Percentiles rank a stretch among this genome's conserved stretches.
phyloP scores from a whole-genome alignment of 2,888 invertebrate genomes.

The Corythucha ciliata region DNA sequence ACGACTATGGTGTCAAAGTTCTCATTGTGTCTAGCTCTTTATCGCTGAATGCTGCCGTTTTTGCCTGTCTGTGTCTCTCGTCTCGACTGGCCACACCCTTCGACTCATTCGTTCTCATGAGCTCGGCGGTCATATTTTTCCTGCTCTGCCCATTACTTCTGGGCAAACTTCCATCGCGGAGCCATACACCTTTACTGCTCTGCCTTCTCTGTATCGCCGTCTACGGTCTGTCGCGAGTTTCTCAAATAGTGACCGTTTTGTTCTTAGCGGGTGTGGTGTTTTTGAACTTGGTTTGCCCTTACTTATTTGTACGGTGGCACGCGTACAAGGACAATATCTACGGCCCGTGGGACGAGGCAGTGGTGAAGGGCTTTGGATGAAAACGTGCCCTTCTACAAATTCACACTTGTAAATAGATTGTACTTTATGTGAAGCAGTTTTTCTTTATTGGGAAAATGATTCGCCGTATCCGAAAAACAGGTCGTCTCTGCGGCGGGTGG shows the following conservation, averaged over 20 bases:
- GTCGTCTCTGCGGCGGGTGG: too few relatives aligned
- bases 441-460: too few relatives aligned
- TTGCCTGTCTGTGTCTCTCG: slow-evolving; percentile 89
- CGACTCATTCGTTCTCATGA: slow-evolving; percentile 83
- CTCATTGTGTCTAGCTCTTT: slow-evolving; percentile 84
- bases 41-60: slow-evolving; percentile 89
- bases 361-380: slow-evolving; percentile 45
- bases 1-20: slow-evolving; percentile 80
- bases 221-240: slow-evolving; percentile 44
- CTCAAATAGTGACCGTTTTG: slow-evolving; percentile 49
- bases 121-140: slow-evolving; percentile 78
- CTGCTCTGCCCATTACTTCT: slow-evolving; percentile 78
- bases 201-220: slow-evolving; percentile 44
- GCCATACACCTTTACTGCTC: slow-evolving; percentile 48
- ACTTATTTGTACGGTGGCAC: slow-evolving; percentile 65
- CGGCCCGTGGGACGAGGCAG: slow-evolving; percentile 97
- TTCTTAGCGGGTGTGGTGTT: slow-evolving; percentile 54
- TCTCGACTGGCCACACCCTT: slow-evolving; percentile 77
- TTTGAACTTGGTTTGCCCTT: slow-evolving; percentile 63
- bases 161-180: slow-evolving; percentile 48
- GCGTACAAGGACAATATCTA: slow-evolving; percentile 82
- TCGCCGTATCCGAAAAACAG: too few relatives aligned
- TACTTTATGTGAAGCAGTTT: too few relatives aligned
- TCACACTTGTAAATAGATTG: too few relatives aligned
- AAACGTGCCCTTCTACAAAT: too few relatives aligned